A percentile compares a stretch with the other conserved stretches of the same genome.
These are phyloP conservation scores for Malthinus seriepunctatus DNA, from an alignment of 2,888 invertebrate species.

Conservation along the genomic window DNA sequence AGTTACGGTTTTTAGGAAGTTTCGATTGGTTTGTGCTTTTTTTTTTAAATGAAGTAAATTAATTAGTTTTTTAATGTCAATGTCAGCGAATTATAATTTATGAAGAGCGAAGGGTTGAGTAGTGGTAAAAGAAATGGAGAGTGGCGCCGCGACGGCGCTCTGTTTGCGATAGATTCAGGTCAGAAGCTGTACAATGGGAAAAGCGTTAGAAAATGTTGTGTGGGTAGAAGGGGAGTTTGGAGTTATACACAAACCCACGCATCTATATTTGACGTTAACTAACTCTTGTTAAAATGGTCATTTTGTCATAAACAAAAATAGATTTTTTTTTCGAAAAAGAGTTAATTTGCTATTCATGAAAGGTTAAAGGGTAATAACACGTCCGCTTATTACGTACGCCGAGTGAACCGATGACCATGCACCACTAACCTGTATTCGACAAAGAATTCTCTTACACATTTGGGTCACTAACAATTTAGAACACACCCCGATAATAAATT, in stretches of 20 bases:
- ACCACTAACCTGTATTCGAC: constrained; percentile 17
- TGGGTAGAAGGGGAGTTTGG: constrained; percentile 9
- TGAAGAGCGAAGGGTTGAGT: constrained; percentile 4
- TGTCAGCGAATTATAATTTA: constrained; percentile 6
- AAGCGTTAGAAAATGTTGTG: constrained; percentile 16
- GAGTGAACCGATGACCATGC: constrained; percentile 11
- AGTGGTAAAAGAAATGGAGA: constrained; percentile 23
- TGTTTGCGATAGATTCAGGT: constrained; percentile 33
- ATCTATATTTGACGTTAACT: neutral
- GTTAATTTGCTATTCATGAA: neutral
- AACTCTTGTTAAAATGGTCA: neutral
- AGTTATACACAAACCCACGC: constrained; percentile 1
- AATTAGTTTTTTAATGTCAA: neutral
- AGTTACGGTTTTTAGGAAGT: no score
- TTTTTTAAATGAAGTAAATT: neutral
- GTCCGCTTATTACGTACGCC: constrained; percentile 9
- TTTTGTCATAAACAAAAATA: neutral
- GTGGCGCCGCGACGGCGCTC: constrained; percentile 35
- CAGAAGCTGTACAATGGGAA: constrained; percentile 32
- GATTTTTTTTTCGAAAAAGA: constrained; percentile 5
- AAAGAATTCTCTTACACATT: constrained; percentile 4
- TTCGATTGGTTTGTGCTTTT: no score
- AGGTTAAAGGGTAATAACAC: constrained; percentile 21
- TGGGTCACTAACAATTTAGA: constrained; percentile 13
- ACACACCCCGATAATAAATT: constrained; percentile 5